Evolutionary conservation across 1,140 invertebrate species (phyloP).

Genomic region (Ostrea edulis): DNA sequence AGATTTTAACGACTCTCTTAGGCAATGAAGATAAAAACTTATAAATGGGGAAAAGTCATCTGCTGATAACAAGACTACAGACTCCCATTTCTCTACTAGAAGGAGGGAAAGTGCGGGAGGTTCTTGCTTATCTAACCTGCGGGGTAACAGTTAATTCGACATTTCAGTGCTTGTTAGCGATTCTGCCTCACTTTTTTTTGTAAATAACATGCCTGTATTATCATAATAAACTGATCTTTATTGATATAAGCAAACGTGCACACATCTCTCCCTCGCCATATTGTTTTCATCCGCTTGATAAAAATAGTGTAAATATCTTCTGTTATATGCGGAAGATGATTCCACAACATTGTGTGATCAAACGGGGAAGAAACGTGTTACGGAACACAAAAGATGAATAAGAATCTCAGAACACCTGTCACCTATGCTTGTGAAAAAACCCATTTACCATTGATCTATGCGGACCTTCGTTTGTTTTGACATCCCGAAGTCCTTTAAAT

Average conservation of each 20-base stretch:
- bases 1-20: conserved; percentile 34
- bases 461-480: conserved; percentile 23
- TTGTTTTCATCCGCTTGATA: conserved; percentile 10
- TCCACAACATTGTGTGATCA: conserved; percentile 1
- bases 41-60: not conserved
- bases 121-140: not conserved
- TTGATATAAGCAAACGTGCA: conserved; percentile 24
- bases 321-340: not conserved
- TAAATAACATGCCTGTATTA: conserved; percentile 34
- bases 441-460: conserved; percentile 33
- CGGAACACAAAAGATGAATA: conserved; percentile 25
- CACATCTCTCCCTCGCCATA: not conserved
- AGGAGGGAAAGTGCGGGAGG: not conserved
- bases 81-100: not conserved
- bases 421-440: not conserved
- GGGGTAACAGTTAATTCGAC: conserved; percentile 20
- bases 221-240: conserved; percentile 34
- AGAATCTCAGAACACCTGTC: not conserved
- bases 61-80: not conserved
- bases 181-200: conserved; percentile 18
- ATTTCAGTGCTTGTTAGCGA: conserved; percentile 35
- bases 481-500: conserved; percentile 9
- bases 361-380: not conserved
- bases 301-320: not conserved
- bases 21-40: conserved; percentile 24